A percentile compares a stretch with the other conserved stretches of the same genome.
Evolutionary conservation across 2,113 vertebrate species (phyloP).

Genomic region (Amphiprion percula): DNA sequence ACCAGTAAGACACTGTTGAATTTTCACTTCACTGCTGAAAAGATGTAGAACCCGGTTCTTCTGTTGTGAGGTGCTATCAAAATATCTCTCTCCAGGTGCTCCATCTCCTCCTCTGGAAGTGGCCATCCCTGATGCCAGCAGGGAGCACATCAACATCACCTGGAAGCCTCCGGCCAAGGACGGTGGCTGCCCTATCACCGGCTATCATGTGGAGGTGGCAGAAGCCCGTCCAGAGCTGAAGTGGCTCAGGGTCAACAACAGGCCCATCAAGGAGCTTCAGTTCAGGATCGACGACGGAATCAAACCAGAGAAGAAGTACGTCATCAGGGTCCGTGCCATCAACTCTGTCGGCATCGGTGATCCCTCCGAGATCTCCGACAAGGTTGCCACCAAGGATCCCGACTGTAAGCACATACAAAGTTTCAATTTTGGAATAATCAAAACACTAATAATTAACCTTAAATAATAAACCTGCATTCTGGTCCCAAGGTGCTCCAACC

Average conservation of each 20-base stretch:
- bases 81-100: slow-evolving; percentile 81
- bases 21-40: not conserved
- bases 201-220: slow-evolving; percentile 96
- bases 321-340: slow-evolving; percentile 94
- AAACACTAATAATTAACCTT: not conserved
- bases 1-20: slow-evolving; percentile 84
- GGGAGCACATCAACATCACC: slow-evolving; percentile 93
- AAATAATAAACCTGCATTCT: not conserved
- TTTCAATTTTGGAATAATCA: not conserved
- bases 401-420: slow-evolving; percentile 89
- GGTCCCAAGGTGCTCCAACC: slow-evolving; percentile 88
- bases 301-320: slow-evolving; percentile 96
- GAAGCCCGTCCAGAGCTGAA: slow-evolving; percentile 95
- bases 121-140: slow-evolving; percentile 90
- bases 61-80: too few species aligned
- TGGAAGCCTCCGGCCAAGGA: slow-evolving; percentile 96
- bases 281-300: slow-evolving; percentile 94
- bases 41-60: not conserved
- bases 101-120: slow-evolving; percentile 95
- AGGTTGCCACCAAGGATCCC: slow-evolving; percentile 95
- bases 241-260: slow-evolving; percentile 95
- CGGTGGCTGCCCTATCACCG: slow-evolving; percentile 93
- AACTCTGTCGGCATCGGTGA: slow-evolving; percentile 94
- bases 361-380: slow-evolving; percentile 95
- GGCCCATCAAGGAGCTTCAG: slow-evolving; percentile 94